Evolutionary conservation across 2,888 invertebrate species (phyloP).

Genomic region (Melangyna quadrimaculata): DNA sequence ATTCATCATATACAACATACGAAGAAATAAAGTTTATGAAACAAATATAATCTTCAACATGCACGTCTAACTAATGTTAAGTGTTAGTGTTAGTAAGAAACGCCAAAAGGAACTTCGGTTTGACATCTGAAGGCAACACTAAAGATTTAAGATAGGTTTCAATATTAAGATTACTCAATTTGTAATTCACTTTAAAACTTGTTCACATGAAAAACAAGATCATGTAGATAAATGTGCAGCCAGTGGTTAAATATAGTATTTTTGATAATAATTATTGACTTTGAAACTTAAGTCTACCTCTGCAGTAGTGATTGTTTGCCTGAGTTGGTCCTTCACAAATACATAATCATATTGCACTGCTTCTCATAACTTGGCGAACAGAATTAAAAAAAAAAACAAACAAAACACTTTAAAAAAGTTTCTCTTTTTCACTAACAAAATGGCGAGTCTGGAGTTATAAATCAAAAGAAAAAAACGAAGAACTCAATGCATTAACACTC

Average conservation of each 20-base stretch:
- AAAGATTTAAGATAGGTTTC: too few relatives aligned
- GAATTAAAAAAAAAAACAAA: not conserved
- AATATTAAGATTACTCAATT: too few relatives aligned
- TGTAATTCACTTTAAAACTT: not conserved
- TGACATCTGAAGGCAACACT: too few relatives aligned
- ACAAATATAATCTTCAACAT: too few relatives aligned
- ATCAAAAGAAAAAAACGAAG: constrained; percentile 19
- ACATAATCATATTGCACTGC: constrained; percentile 2
- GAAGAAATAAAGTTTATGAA: too few relatives aligned
- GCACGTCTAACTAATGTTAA: too few relatives aligned
- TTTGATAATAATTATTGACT: not conserved
- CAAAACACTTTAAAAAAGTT: constrained; percentile 26
- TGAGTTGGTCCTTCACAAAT: not conserved
- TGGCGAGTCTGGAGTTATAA: constrained; percentile 17
- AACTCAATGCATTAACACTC: constrained; percentile 54
- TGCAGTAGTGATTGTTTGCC: not conserved
- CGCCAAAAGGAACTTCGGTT: too few relatives aligned
- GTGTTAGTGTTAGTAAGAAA: too few relatives aligned
- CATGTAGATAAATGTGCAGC: too few relatives aligned
- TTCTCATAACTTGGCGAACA: not conserved
- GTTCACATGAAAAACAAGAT: not conserved
- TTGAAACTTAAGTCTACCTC: not conserved
- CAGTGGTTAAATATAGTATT: not conserved
- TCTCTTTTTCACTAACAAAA: constrained; percentile 60
- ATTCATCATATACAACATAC: too few relatives aligned